Percentiles rank a stretch among this genome's conserved stretches.
phyloP scores from a whole-genome alignment of 2,797 vertebrate species.

The Crocodylus rhombifer region DNA sequence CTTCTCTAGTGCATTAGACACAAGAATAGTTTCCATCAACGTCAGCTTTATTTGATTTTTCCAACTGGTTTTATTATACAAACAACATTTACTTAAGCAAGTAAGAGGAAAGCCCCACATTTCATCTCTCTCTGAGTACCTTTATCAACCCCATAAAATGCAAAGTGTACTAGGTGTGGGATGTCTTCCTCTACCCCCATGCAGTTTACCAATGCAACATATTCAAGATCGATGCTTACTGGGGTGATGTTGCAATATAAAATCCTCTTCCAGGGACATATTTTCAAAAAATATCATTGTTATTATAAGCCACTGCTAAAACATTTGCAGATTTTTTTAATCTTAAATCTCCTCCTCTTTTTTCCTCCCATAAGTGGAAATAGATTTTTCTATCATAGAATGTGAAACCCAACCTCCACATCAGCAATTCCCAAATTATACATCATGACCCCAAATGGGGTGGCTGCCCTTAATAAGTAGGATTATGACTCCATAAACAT shows the following conservation, averaged over 20 bases:
- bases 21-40: background rate
- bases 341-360: background rate
- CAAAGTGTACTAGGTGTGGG: background rate
- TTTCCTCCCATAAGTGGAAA: background rate
- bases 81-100: background rate
- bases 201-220: background rate
- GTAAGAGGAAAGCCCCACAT: background rate
- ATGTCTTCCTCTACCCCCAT: background rate
- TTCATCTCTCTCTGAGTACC: background rate
- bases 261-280: background rate
- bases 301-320: background rate
- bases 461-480: too few relatives aligned
- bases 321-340: background rate
- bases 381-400: background rate
- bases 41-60: background rate
- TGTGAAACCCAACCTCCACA: background rate
- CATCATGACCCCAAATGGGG: too few relatives aligned
- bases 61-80: background rate
- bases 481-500: too few relatives aligned
- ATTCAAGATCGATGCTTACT: background rate
- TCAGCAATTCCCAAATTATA: too few relatives aligned
- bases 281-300: background rate
- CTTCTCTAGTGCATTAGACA: constrained; percentile 6
- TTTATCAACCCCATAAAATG: background rate
- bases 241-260: background rate